Evolutionary conservation across 2,113 vertebrate genomes (phyloP).

Genomic region (Nerophis ophidion): DNA sequence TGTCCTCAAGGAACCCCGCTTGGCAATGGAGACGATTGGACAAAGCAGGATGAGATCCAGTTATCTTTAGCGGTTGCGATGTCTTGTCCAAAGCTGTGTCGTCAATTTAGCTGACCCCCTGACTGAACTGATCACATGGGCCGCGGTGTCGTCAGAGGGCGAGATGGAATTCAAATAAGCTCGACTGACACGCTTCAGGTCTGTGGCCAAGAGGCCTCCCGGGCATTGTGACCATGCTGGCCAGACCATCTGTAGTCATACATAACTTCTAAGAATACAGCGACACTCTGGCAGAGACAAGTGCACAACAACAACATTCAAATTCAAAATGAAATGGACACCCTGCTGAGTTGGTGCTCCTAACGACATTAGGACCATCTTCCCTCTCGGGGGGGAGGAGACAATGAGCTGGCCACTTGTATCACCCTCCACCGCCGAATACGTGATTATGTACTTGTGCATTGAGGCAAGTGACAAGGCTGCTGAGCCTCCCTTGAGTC

Average conservation of each 20-base stretch:
- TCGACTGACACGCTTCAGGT: constrained; percentile 30
- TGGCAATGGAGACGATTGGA: constrained; percentile 3
- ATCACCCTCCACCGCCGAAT: neutral
- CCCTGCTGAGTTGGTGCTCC: neutral
- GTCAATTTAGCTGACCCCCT: constrained; percentile 8
- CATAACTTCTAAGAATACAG: constrained; percentile 33
- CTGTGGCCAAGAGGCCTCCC: constrained; percentile 22
- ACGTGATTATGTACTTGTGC: neutral
- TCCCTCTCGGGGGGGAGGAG: neutral
- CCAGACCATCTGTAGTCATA: constrained; percentile 42
- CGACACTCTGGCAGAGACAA: constrained; percentile 9
- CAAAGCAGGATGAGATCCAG: constrained; percentile 10
- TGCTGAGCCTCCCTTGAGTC: constrained; percentile 20
- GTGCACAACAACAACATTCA: constrained; percentile 13
- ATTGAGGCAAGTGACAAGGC: constrained; percentile 2
- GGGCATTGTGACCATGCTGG: constrained; percentile 28
- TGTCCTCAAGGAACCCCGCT: constrained; percentile 31
- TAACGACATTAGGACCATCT: constrained; percentile 6
- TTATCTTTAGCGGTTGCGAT: constrained; percentile 11
- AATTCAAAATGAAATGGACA: constrained; percentile 10
- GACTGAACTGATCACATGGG: neutral
- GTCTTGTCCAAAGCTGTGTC: constrained; percentile 21
- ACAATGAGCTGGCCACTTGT: constrained; percentile 5
- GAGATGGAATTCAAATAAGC: constrained; percentile 27
- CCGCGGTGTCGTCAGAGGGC: constrained; percentile 2